Conservation (phyloP, 2,113 vertebrate species). For the Chloroceryle aenea region DNA sequence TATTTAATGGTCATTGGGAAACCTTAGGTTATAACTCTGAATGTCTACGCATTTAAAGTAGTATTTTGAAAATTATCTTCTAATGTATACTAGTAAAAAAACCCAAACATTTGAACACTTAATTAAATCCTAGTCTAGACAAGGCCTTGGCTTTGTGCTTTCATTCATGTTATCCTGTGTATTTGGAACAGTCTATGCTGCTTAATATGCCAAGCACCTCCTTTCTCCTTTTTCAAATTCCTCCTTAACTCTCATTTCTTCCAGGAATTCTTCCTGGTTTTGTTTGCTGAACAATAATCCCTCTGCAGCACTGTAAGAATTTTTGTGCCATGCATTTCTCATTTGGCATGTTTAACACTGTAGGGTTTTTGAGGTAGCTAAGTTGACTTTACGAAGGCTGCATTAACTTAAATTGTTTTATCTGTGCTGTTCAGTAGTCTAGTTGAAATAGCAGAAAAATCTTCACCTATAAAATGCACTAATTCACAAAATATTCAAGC, state of each 20-base stretch:
- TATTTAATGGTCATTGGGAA: not conserved
- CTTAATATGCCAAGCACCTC: not conserved
- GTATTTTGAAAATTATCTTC: not conserved
- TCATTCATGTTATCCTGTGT: not conserved
- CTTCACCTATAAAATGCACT: not conserved
- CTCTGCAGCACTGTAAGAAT: not conserved
- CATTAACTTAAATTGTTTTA: not conserved
- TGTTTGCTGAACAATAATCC: not conserved
- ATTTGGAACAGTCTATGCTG: not conserved
- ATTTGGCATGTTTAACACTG: not conserved
- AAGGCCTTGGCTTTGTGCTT: not conserved
- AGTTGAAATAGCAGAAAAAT: not conserved
- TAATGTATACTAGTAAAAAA: not conserved
- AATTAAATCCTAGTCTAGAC: slow-evolving; percentile 1
- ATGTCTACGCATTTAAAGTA: too few relatives aligned
- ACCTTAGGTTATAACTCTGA: not conserved
- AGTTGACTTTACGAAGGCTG: not conserved
- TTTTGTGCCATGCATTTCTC: not conserved
- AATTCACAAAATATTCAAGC: not conserved
- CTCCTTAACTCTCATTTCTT: not conserved
- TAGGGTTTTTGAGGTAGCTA: not conserved
- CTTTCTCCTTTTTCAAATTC: slow-evolving; percentile 10
- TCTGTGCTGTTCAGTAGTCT: not conserved
- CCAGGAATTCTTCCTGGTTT: not conserved
- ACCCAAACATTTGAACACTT: not conserved